Percentiles rank a stretch among this genome's conserved stretches.
Conservation (phyloP, 1,140 invertebrate genomes). For the Drosophila sproati region DNA sequence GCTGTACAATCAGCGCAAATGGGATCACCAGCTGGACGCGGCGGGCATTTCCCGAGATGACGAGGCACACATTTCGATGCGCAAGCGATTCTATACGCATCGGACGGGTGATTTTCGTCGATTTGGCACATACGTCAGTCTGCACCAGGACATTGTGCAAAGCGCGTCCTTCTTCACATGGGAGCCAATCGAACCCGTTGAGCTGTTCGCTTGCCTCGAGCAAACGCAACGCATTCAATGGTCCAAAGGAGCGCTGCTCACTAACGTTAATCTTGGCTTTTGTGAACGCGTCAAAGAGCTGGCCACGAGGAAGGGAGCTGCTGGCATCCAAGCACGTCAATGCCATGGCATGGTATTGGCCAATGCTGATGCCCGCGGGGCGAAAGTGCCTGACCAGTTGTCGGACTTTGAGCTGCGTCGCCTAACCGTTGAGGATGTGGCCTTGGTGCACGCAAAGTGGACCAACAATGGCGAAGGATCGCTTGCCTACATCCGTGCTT, state of each 20-base stretch:
- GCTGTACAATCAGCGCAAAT: slow-evolving; percentile 74
- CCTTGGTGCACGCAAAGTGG: slow-evolving; percentile 60
- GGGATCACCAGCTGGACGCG: slow-evolving; percentile 62
- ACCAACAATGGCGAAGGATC: slow-evolving; percentile 78
- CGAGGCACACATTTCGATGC: slow-evolving; percentile 50
- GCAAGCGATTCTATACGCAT: slow-evolving; percentile 73
- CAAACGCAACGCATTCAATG: slow-evolving; percentile 66
- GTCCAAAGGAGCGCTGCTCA: slow-evolving; percentile 65
- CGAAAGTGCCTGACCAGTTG: slow-evolving; percentile 49
- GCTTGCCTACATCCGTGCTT: slow-evolving; percentile 57
- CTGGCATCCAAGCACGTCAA: slow-evolving; percentile 42
- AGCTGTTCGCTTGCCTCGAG: slow-evolving; percentile 67
- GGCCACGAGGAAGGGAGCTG: slow-evolving; percentile 38
- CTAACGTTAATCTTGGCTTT: slow-evolving; percentile 59
- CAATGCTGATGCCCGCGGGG: slow-evolving; percentile 19
- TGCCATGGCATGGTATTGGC: slow-evolving; percentile 64
- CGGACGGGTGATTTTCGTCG: slow-evolving; percentile 55
- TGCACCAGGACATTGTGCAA: slow-evolving; percentile 73
- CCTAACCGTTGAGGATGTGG: slow-evolving; percentile 54
- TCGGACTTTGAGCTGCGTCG: slow-evolving; percentile 60
- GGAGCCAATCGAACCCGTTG: slow-evolving; percentile 44
- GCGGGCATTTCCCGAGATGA: slow-evolving; percentile 33
- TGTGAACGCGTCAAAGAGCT: slow-evolving; percentile 55
- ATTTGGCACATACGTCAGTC: slow-evolving; percentile 73
- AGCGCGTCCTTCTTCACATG: slow-evolving; percentile 74